phyloP scores from a whole-genome alignment of 2,113 vertebrate species.

The Centropus unirufus region DNA sequence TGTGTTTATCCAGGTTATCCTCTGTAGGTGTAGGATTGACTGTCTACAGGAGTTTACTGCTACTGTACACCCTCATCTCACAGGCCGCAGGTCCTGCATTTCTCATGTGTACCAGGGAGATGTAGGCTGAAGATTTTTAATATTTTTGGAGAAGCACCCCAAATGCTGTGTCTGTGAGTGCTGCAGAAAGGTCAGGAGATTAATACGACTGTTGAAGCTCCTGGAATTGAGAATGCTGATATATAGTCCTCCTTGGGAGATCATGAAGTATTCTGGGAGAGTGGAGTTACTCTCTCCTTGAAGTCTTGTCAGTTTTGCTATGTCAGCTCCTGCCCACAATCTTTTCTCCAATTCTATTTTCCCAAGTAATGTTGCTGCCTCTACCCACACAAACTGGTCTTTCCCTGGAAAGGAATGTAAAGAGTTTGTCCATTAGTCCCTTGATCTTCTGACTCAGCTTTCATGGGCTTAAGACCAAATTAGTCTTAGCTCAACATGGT shows the following conservation, averaged over 20 bases:
- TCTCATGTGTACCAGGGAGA: background rate
- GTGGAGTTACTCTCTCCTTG: background rate
- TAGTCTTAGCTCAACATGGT: background rate
- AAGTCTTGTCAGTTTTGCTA: background rate
- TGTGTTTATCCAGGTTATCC: background rate
- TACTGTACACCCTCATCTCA: background rate
- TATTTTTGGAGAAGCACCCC: background rate
- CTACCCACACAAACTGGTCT: background rate
- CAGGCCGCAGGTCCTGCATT: background rate
- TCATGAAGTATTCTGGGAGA: background rate
- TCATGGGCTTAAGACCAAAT: background rate
- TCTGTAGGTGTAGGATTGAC: background rate
- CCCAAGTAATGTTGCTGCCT: background rate
- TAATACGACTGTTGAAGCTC: background rate
- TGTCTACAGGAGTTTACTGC: background rate
- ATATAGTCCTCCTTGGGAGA: background rate
- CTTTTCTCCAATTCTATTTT: background rate
- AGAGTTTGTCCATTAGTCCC: background rate
- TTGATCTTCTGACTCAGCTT: background rate
- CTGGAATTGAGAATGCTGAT: background rate
- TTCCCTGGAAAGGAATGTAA: background rate
- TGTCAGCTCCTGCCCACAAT: background rate
- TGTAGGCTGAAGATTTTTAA: background rate
- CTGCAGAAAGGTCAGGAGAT: background rate
- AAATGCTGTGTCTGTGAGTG: rapidly evolving